phyloP scores from a whole-genome alignment of 2,797 vertebrate species.

The Pristis pectinata region DNA sequence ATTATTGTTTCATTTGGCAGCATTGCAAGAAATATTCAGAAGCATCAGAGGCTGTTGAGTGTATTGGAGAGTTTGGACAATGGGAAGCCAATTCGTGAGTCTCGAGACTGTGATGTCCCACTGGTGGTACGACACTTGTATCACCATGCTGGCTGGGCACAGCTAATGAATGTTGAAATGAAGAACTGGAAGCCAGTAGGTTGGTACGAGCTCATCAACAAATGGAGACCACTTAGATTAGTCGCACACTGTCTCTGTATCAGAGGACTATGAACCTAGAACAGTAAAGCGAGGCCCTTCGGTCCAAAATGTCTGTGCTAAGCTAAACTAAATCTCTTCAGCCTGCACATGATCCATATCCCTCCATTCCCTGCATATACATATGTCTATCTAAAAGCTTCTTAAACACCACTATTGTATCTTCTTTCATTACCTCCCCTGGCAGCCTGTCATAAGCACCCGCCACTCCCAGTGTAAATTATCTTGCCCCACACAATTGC shows the following conservation, averaged over 20 bases:
- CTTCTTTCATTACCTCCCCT: too few species aligned
- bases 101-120: constrained; percentile 54
- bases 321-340: too few species aligned
- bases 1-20: constrained; percentile 41
- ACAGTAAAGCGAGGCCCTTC: too few species aligned
- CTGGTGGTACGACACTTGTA: constrained; percentile 65
- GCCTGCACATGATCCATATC: too few species aligned
- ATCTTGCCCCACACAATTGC: too few species aligned
- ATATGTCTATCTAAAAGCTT: too few species aligned
- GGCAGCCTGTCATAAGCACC: too few species aligned
- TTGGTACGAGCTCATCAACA: constrained; percentile 47
- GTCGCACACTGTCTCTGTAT: not conserved
- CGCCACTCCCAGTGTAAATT: too few species aligned
- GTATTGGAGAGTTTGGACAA: constrained; percentile 54
- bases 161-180: constrained; percentile 61
- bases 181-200: constrained; percentile 66
- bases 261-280: not conserved
- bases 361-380: too few species aligned
- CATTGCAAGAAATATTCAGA: constrained; percentile 53
- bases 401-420: too few species aligned
- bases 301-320: too few species aligned
- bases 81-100: constrained; percentile 50
- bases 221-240: not conserved
- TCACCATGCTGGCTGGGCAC: constrained; percentile 67
- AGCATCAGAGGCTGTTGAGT: constrained; percentile 53